Evolutionary conservation across 2,888 invertebrate species (phyloP).

Genomic region (Autographa pulchrina): DNA sequence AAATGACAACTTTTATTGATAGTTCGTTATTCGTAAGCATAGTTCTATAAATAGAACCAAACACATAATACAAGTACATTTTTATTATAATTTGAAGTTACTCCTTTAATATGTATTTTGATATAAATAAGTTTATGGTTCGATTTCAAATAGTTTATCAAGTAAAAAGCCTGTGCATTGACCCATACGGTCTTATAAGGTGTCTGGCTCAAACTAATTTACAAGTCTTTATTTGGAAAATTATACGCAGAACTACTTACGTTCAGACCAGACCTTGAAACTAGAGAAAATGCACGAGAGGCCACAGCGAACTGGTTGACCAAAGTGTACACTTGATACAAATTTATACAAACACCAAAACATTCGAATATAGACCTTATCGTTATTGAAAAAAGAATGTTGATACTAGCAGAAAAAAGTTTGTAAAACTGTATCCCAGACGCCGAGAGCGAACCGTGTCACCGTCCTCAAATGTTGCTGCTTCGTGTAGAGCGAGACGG

Average conservation of each 20-base stretch:
- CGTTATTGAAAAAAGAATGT: accelerated
- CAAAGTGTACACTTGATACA: slow-evolving; percentile 70
- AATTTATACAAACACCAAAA: slow-evolving; percentile 19
- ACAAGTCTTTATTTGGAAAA: slow-evolving; percentile 69
- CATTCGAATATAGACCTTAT: slow-evolving; percentile 43
- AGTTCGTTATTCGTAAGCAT: not conserved
- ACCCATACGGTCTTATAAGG: slow-evolving; percentile 39
- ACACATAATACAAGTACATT: not conserved
- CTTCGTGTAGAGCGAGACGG: slow-evolving; percentile 66
- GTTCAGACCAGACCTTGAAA: slow-evolving; percentile 73
- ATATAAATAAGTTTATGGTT: not conserved
- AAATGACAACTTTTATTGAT: not conserved
- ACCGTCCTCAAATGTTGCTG: slow-evolving; percentile 77
- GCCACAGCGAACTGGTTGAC: slow-evolving; percentile 72
- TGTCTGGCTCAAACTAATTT: slow-evolving; percentile 62
- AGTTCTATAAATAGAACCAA: not conserved
- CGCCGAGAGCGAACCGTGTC: slow-evolving; percentile 73
- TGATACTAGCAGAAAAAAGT: slow-evolving; percentile 40
- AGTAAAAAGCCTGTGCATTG: slow-evolving; percentile 24
- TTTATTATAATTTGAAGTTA: not conserved
- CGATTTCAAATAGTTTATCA: slow-evolving; percentile 15
- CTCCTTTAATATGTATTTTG: not conserved
- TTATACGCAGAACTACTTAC: slow-evolving; percentile 66
- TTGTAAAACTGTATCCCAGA: slow-evolving; percentile 67
- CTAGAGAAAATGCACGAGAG: slow-evolving; percentile 75